Percentiles rank a stretch among this genome's conserved stretches.
phyloP scores from a whole-genome alignment of 2,888 invertebrate species.

The Empis livida region DNA sequence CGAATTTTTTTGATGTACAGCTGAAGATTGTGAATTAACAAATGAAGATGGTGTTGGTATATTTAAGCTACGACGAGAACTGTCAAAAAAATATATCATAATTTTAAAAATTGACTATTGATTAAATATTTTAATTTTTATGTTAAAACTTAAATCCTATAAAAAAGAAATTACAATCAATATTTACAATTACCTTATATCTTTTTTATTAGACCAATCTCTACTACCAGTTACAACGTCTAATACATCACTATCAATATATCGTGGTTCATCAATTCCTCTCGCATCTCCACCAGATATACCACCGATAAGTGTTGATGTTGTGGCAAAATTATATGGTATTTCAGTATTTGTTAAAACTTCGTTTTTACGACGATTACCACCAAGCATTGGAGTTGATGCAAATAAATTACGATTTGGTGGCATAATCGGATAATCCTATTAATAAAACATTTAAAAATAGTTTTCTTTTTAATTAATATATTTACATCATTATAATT shows the following conservation, averaged over 20 bases:
- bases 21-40: neutral
- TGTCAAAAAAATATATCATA: conserved; percentile 10
- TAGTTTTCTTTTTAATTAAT: too few relatives aligned
- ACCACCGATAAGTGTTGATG: conserved; percentile 12
- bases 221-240: neutral
- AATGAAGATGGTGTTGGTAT: conserved; percentile 18
- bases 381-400: conserved; percentile 11
- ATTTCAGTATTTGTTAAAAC: conserved; percentile 21
- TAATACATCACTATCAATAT: conserved; percentile 17
- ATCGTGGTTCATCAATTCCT: conserved; percentile 12
- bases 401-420: conserved; percentile 3
- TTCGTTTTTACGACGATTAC: conserved; percentile 16
- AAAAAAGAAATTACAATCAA: too few relatives aligned
- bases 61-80: conserved; percentile 28
- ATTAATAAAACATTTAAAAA: too few relatives aligned
- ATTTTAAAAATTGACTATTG: neutral
- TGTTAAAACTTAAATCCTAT: too few relatives aligned
- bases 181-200: too few relatives aligned
- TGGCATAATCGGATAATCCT: neutral
- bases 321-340: conserved; percentile 18
- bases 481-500: conserved; percentile 11
- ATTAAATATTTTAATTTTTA: too few relatives aligned
- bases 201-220: too few relatives aligned
- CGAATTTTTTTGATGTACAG: neutral
- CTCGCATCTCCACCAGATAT: conserved; percentile 5